A percentile compares a stretch with the other conserved stretches of the same genome.
phyloP scores from a whole-genome alignment of 2,797 vertebrate species.

The Thunnus albacares region DNA sequence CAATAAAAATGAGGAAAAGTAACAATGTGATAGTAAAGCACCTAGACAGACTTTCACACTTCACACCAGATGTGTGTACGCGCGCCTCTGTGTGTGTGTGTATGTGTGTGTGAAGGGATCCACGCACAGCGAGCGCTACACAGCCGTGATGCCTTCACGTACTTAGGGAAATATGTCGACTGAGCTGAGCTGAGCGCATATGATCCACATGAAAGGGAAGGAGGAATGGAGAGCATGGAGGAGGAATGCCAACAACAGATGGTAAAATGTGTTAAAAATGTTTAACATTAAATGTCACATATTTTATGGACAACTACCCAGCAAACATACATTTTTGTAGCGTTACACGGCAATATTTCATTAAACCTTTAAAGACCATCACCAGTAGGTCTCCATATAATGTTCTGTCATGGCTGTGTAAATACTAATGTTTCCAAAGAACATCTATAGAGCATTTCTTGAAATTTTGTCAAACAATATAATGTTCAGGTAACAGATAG shows the following conservation, averaged over 20 bases:
- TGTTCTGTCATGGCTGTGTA: constrained; percentile 10
- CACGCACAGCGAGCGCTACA: constrained; percentile 43
- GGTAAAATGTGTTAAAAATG: neutral
- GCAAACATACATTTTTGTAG: neutral
- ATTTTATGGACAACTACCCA: neutral
- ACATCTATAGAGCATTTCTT: neutral
- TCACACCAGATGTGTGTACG: constrained; percentile 75
- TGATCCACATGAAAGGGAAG: neutral
- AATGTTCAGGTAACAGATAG: neutral
- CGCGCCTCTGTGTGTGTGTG: constrained; percentile 52
- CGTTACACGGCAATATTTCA: neutral
- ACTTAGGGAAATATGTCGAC: constrained; percentile 37
- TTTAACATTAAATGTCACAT: neutral
- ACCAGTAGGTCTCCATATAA: neutral
- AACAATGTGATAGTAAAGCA: constrained; percentile 46
- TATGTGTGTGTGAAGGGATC: constrained; percentile 42
- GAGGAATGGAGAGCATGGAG: neutral
- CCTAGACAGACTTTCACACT: constrained; percentile 60
- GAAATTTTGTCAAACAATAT: neutral
- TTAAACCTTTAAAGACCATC: neutral
- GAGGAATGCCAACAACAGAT: constrained; percentile 6
- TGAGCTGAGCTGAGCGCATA: neutral
- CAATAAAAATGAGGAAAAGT: constrained; percentile 3
- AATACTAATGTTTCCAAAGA: neutral
- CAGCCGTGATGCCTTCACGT: constrained; percentile 60